Conservation (phyloP, 2,888 invertebrate genomes). For the Drosophila limbata region DNA sequence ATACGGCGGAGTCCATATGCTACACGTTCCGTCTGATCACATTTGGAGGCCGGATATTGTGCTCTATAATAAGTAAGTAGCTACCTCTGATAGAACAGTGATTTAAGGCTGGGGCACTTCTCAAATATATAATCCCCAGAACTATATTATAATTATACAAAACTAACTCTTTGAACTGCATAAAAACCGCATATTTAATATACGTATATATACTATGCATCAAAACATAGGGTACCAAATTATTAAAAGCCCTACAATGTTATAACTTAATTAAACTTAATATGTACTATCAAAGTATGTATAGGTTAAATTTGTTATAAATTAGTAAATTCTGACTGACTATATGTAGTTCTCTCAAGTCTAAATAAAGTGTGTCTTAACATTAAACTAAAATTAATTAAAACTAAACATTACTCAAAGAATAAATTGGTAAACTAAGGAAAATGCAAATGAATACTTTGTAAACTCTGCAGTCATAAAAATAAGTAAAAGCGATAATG, state of each 20-base stretch:
- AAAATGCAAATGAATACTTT: too few relatives aligned
- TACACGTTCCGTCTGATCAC: slow-evolving; percentile 94
- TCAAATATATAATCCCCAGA: not conserved
- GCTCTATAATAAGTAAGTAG: slow-evolving; percentile 91
- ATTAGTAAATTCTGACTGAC: not conserved
- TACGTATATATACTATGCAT: not conserved
- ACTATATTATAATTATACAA: not conserved
- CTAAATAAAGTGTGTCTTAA: too few relatives aligned
- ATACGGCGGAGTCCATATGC: slow-evolving; percentile 93
- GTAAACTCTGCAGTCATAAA: too few relatives aligned
- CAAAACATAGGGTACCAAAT: not conserved
- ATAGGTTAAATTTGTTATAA: not conserved
- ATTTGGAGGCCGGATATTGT: slow-evolving; percentile 94
- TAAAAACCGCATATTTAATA: not conserved
- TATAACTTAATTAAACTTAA: not conserved
- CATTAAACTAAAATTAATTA: not conserved
- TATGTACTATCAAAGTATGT: not conserved
- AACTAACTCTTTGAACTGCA: not conserved
- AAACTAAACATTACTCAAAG: too few relatives aligned
- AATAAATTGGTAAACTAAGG: too few relatives aligned
- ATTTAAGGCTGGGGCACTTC: not conserved
- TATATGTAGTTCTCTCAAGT: not conserved
- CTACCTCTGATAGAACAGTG: not conserved
- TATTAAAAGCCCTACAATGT: not conserved
- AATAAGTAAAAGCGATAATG: too few relatives aligned